Conservation (phyloP, 2,797 vertebrate species). For the Tolypeutes matacus region DNA sequence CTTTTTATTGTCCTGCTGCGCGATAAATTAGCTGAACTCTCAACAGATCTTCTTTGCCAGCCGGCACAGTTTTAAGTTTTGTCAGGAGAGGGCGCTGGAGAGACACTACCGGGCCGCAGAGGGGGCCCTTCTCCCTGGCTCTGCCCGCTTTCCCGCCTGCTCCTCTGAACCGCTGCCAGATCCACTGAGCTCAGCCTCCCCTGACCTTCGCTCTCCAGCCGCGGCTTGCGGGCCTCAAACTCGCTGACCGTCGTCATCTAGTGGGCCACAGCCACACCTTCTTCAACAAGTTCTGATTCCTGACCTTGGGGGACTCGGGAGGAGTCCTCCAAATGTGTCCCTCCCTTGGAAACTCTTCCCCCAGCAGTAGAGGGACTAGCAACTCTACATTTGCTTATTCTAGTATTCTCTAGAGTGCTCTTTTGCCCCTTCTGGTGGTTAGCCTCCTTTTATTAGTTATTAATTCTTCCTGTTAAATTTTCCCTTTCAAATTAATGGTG, state of each 20-base stretch:
- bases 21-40: background rate
- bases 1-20: background rate
- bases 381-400: background rate
- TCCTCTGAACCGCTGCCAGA: fast-evolving
- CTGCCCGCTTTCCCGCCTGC: background rate
- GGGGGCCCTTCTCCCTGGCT: background rate
- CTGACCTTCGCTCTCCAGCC: background rate
- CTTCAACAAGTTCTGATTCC: background rate
- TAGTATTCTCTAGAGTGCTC: background rate
- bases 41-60: background rate
- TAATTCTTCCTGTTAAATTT: constrained; percentile 17
- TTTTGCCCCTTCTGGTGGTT: background rate
- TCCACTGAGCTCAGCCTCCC: too few relatives aligned
- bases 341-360: background rate
- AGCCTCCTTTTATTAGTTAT: background rate
- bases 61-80: background rate
- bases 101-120: fast-evolving
- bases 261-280: too few relatives aligned
- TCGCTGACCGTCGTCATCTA: background rate
- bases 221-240: background rate
- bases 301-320: background rate
- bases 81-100: background rate
- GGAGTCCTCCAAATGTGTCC: background rate
- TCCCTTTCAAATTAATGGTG: background rate
- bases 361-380: background rate